Conservation (phyloP, 2,888 invertebrate species). For the Trichopria drosophilae region DNA sequence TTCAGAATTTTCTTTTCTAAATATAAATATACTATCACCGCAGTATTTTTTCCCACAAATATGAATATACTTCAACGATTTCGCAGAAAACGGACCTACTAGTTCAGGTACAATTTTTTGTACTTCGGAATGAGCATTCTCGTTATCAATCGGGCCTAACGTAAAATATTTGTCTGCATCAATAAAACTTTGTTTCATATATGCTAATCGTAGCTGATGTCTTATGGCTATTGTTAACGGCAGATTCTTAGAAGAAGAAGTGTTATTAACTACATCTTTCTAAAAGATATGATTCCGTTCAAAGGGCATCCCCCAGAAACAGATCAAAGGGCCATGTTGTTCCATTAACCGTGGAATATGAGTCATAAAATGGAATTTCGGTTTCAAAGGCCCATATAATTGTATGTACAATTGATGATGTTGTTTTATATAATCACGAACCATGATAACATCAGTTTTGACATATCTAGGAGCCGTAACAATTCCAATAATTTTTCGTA, state of each 20-base stretch:
- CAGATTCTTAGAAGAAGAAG: not conserved
- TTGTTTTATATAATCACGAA: not conserved
- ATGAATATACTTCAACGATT: too few species aligned
- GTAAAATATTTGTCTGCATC: too few species aligned
- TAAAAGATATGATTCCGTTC: conserved; percentile 1
- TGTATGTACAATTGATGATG: not conserved
- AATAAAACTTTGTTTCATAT: too few species aligned
- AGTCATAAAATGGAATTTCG: too few species aligned
- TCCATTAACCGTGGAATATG: not conserved
- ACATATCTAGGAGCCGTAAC: not conserved
- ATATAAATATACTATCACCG: too few species aligned
- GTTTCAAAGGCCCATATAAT: not conserved
- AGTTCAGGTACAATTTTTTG: too few species aligned
- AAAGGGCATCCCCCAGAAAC: not conserved
- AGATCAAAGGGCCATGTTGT: not conserved
- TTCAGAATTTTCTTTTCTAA: too few species aligned
- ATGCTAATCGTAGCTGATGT: not conserved
- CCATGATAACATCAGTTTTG: not conserved
- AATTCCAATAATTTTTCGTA: not conserved
- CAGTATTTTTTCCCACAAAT: too few species aligned
- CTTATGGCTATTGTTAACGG: not conserved
- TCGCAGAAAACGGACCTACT: too few species aligned
- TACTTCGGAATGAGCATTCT: too few species aligned
- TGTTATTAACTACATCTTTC: not conserved
- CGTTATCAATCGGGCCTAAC: too few species aligned